These are phyloP conservation scores for Parelbella ahira DNA, from an alignment of 2,888 invertebrate genomes.

Conservation along the genomic window DNA sequence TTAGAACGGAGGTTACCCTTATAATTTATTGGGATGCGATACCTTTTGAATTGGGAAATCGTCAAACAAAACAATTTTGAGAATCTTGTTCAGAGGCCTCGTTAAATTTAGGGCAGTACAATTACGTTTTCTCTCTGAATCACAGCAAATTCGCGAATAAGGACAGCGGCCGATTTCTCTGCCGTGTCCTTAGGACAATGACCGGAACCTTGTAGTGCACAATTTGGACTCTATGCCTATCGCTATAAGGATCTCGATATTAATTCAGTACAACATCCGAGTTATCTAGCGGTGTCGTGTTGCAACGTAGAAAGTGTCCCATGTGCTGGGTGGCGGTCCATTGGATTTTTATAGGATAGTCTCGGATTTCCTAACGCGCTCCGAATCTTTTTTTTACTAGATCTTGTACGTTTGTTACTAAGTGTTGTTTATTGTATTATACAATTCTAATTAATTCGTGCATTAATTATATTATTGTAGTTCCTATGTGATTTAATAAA, in stretches of 20 bases:
- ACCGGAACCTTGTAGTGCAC: constrained; percentile 28
- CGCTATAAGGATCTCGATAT: constrained; percentile 37
- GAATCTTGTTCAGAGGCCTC: constrained; percentile 5
- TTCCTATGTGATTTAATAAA: no score
- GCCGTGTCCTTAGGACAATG: constrained; percentile 41
- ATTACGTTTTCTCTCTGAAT: constrained; percentile 28
- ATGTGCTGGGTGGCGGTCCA: constrained; percentile 42
- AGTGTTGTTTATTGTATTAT: no score
- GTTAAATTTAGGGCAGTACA: constrained; percentile 15
- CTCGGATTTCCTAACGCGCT: no score
- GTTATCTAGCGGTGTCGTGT: constrained; percentile 54
- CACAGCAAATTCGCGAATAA: constrained; percentile 42
- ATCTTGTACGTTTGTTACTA: no score
- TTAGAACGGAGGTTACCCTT: no score
- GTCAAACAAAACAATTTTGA: constrained; percentile 9
- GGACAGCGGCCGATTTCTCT: constrained; percentile 53
- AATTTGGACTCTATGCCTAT: constrained; percentile 44
- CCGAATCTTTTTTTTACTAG: neutral
- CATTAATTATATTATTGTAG: no score
- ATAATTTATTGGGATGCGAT: constrained; percentile 5
- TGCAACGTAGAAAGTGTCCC: constrained; percentile 66
- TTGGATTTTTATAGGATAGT: constrained; percentile 24
- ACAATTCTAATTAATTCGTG: no score
- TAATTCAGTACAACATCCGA: constrained; percentile 25
- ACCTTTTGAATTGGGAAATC: neutral